Conservation (phyloP, 2,888 invertebrate genomes). For the Caenorhabditis uteleia region DNA sequence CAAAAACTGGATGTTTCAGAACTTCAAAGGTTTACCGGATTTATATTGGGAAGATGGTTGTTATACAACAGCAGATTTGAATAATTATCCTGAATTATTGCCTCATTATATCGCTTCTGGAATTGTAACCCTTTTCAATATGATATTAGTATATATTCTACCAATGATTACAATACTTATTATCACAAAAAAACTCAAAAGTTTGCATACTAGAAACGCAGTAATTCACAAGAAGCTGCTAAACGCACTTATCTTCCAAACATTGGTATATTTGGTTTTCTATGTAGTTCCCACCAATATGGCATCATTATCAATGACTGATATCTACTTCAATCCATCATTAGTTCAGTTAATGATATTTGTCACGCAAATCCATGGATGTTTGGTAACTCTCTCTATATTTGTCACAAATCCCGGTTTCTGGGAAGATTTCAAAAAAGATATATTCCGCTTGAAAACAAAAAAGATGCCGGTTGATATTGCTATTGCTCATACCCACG, state of each 20-base stretch:
- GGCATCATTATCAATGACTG: neutral
- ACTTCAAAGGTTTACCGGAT: neutral
- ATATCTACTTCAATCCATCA: neutral
- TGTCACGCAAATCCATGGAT: neutral
- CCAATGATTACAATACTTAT: neutral
- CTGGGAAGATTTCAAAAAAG: neutral
- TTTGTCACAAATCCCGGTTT: neutral
- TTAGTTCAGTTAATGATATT: neutral
- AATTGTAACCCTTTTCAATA: neutral
- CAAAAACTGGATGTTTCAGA: no score
- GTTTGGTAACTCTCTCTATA: neutral
- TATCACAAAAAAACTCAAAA: neutral
- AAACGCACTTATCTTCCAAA: neutral
- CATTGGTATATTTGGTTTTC: neutral
- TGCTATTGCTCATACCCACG: no score
- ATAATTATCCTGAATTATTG: neutral
- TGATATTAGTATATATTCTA: neutral
- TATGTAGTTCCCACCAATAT: neutral
- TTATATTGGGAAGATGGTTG: conserved; percentile 1
- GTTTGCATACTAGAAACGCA: neutral
- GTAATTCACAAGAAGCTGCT: neutral
- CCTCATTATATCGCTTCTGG: neutral
- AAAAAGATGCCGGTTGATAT: no score
- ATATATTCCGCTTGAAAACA: no score
- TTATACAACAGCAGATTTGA: neutral